Evolutionary conservation across 1,140 invertebrate genomes (phyloP).

Genomic region (Lepidurus arcticus): DNA sequence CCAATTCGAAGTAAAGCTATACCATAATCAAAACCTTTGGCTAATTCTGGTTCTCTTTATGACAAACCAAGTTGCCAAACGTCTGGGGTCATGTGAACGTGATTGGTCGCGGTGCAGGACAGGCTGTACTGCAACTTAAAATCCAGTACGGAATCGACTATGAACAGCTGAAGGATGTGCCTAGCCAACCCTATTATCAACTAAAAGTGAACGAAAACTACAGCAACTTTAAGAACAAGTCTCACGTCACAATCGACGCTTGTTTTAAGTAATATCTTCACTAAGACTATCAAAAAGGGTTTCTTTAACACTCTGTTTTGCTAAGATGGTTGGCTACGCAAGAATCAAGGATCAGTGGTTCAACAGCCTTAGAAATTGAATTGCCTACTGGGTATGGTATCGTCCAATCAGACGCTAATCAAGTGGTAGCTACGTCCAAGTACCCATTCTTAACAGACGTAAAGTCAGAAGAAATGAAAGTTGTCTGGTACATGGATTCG

Average conservation of each 20-base stretch:
- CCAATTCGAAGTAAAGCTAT: conserved; percentile 38
- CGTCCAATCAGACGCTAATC: conserved; percentile 51
- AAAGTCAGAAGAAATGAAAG: conserved; percentile 37
- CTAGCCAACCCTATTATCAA: conserved; percentile 49
- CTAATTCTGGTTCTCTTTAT: not conserved
- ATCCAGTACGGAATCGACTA: conserved; percentile 53
- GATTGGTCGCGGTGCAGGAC: conserved; percentile 52
- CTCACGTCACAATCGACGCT: conserved; percentile 48
- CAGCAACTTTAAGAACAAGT: conserved; percentile 52
- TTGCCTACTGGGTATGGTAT: conserved; percentile 55
- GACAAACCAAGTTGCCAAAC: conserved; percentile 43
- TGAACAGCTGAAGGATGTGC: conserved; percentile 47
- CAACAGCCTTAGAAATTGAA: conserved; percentile 53
- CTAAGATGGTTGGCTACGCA: conserved; percentile 43
- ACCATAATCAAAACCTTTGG: not conserved
- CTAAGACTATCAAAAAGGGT: not conserved
- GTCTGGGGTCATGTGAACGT: conserved; percentile 55
- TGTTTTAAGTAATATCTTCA: conserved; percentile 46
- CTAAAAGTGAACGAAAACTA: conserved; percentile 46
- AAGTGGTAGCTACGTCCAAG: conserved; percentile 24
- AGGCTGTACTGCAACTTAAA: conserved; percentile 54
- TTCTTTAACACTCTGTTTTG: conserved; percentile 3
- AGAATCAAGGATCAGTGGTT: conserved; percentile 44
- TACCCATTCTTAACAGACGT: conserved; percentile 27
- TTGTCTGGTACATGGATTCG: conserved; percentile 47